Base-by-base conservation (phyloP, 2,888 invertebrate genomes). In the Oscheius sp. region DNA sequence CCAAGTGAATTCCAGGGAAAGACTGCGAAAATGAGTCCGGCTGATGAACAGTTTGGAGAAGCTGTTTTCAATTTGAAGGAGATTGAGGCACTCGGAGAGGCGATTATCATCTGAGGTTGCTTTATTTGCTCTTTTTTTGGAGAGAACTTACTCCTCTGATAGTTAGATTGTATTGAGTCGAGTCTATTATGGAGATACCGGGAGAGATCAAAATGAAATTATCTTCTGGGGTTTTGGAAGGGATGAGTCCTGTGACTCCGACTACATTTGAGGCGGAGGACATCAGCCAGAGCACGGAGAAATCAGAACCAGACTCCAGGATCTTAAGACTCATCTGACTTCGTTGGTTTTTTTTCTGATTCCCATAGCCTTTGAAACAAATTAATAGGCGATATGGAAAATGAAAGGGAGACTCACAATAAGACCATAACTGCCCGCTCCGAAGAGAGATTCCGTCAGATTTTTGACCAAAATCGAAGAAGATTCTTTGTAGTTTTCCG, bases 281-380 rank as follows among this genome's bases (percentile, higher is more conserved):
- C 4, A 61, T 25, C 3, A 4, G 25, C 61, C 61, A 61, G 27
- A 3, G 45, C 2, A 42, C 29, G 17, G 20, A 8, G 10, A 25
- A 61, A 25, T 61, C 42, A 0, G 61, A 42, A 27, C 61, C 61
- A 12, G 45, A 61, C n/a, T 61, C 61, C n/a, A 61, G 61, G n/a
- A 61, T 45, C 61, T 61, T 6, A 29, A 53, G 4, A 17, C 20
- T 3, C 12, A 5, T n/a, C n/a, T n/a, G n/a, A n/a, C n/a, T n/a
- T n/a, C n/a, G n/a, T n/a, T n/a, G n/a, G n/a, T n/a, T n/a, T n/a
- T n/a, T n/a, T n/a, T n/a, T n/a, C n/a, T n/a, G n/a, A n/a, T n/a
- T n/a, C n/a, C n/a, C n/a, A n/a, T n/a, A n/a, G n/a, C n/a, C n/a
- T n/a, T n/a, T n/a, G n/a, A n/a, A n/a, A n/a, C n/a, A n/a, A n/a